Evolutionary conservation across 2,888 invertebrate species (phyloP), one percentile per base, ranked within the genome.

Genomic region (Drosophila sordidapex): DNA sequence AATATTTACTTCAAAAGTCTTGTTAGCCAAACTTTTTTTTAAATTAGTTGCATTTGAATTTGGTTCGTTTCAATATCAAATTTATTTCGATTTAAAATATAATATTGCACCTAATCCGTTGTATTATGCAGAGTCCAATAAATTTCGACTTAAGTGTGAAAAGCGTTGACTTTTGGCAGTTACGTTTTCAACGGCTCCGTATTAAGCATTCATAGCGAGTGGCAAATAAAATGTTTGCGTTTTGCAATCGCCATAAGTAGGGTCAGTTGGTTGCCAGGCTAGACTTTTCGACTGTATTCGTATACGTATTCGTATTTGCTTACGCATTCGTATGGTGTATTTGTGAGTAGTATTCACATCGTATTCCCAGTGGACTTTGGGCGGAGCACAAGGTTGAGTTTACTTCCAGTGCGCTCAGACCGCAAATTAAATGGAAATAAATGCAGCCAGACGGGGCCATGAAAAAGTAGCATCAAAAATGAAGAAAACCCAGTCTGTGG

Each of bases 401-500:
- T 40, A 40, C 43, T 35, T 29, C 18, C 40, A 59, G 40, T 57
- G 46, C 29, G 69, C 33, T 31, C 70, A 53, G 63, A 63, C 74
- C 74, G 49, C 82, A 81, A 87, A 83, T 87, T 83, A 81, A 87
- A 83, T 83, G 73, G 84, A 82, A 83, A 81, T 78, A 71, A 84
- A 87, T 83, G 79, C 84, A 83, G 67, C 53, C 43, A 63, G 60
- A 35, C 62, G 29, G 60, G 35, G 58, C 52, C 36, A 56, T 60
- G 64, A 58, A 46, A 64, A 68, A 64, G 49, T 53, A 27, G 54
- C 43, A 49, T 51, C 51, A 58, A 48, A 69, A 66, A 40, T 27
- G 46, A 67, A 64, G 51, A 31, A 27, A 62, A 29, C 21, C 29
- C 40, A 29, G 64, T 59, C 36, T 60, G 67, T 67, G 66, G 70